phyloP scores from a whole-genome alignment of 2,888 invertebrate genomes.

The Tenodera sinensis region DNA sequence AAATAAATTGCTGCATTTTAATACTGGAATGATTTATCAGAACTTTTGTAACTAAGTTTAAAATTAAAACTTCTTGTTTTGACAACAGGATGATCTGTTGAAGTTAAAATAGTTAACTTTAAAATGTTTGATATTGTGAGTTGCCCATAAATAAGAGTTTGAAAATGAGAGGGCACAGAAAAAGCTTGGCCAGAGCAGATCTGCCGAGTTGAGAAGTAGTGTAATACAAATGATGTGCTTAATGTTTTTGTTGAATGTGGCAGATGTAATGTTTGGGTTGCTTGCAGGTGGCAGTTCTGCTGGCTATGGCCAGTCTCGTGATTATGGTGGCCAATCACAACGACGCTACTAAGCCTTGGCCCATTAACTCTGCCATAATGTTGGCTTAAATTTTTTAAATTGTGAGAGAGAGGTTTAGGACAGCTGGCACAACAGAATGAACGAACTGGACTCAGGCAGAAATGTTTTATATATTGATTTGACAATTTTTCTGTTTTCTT shows the following conservation, averaged over 20 bases:
- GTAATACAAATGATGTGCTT: not conserved
- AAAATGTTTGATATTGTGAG: too few species aligned
- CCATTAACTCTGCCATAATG: not conserved
- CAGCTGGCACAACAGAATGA: not conserved
- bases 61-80: too few species aligned
- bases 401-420: not conserved
- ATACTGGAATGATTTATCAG: not conserved
- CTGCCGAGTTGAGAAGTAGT: not conserved
- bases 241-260: not conserved
- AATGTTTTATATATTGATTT: not conserved
- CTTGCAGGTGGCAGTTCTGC: constrained; percentile 31
- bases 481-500: not conserved
- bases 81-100: too few species aligned
- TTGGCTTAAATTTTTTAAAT: not conserved
- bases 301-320: constrained; percentile 30
- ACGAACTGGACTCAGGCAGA: not conserved
- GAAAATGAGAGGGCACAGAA: too few species aligned
- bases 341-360: constrained; percentile 29
- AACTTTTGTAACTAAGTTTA: too few species aligned
- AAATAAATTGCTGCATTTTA: not conserved
- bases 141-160: too few species aligned
- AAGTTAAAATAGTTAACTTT: too few species aligned
- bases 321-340: constrained; percentile 30
- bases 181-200: not conserved
- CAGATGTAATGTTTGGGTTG: constrained; percentile 20